Evolutionary conservation across 2,888 invertebrate genomes (phyloP), one percentile per base, ranked within the genome.

Genomic region (Campaea margaritaria): DNA sequence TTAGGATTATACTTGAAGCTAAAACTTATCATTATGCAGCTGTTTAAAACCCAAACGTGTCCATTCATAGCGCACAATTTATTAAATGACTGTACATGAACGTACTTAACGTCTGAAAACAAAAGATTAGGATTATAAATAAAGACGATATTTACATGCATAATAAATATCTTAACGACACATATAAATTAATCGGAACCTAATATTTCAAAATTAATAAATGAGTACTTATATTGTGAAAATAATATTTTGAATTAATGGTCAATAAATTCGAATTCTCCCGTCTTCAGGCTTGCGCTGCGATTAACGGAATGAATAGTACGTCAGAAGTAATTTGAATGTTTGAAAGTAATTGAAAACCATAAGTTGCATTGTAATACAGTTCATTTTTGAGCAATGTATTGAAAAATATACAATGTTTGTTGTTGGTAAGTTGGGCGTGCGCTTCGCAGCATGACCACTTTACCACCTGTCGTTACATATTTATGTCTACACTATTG

Each of bases 171-270:
- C 91, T 87, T 89, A 91, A 91, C 91, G 91, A 91, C 90, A 91
- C 91, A 88, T 88, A 92, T 92, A 92, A 91, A 92, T 92, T 91
- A 91, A 91, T 92, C 91, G 91, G 90, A 90, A 91, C 91, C 89
- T 92, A 91, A 92, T 92, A 92, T 91, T 91, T 92, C 91, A 91
- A 92, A 92, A 92, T 92, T 92, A 92, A 92, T 92, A 91, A 92
- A 92, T 92, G 91, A 91, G 91, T 91, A 91, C 91, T 92, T 91
- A 92, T 91, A 91, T 92, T 92, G 91, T 92, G 91, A 92, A 92
- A 91, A 92, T 91, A 92, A 91, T 92, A 92, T 92, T 92, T 91
- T 91, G 91, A 91, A 91, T 92, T 91, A 91, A 92, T 91, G 92
- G 92, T 91, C 91, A 89, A 92, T 92, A 92, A 92, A 92, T 91